These are phyloP conservation scores for Leptinotarsa defecta DNA, from an alignment of 1,140 invertebrate species.

Conservation along the genomic window DNA sequence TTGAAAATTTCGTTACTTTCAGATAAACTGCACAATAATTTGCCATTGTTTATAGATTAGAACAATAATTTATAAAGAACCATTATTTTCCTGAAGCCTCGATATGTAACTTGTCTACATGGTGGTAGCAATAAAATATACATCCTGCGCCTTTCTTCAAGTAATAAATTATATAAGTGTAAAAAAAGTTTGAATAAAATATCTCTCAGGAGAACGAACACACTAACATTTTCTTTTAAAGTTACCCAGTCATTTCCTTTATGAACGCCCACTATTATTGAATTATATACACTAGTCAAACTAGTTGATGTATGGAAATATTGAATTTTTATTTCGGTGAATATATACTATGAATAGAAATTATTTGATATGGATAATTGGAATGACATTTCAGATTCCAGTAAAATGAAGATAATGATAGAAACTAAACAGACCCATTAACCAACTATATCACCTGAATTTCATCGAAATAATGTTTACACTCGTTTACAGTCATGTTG, in stretches of 20 bases:
- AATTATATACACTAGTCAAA: neutral
- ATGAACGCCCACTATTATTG: neutral
- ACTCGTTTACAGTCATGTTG: too few species aligned
- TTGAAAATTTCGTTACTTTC: conserved; percentile 11
- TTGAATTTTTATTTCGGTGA: too few species aligned
- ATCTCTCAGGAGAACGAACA: conserved; percentile 12
- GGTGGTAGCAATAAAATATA: conserved; percentile 21
- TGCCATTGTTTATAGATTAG: neutral
- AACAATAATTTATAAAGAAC: conserved; percentile 20
- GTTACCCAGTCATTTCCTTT: neutral
- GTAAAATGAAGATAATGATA: too few species aligned
- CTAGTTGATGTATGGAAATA: neutral
- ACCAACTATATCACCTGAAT: too few species aligned
- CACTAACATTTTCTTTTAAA: conserved; percentile 11
- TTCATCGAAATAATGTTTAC: too few species aligned
- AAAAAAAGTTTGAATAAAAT: conserved; percentile 17
- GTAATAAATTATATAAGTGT: conserved; percentile 19
- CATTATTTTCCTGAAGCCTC: conserved; percentile 20
- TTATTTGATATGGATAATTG: too few species aligned
- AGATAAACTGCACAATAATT: conserved; percentile 5
- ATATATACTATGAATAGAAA: too few species aligned
- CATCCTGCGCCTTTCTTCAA: conserved; percentile 23
- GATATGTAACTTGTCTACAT: conserved; percentile 12
- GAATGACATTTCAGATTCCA: too few species aligned
- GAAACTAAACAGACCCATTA: too few species aligned